Base-by-base conservation (phyloP, 1,140 invertebrate species). In the Aporrectodea caliginosa region DNA sequence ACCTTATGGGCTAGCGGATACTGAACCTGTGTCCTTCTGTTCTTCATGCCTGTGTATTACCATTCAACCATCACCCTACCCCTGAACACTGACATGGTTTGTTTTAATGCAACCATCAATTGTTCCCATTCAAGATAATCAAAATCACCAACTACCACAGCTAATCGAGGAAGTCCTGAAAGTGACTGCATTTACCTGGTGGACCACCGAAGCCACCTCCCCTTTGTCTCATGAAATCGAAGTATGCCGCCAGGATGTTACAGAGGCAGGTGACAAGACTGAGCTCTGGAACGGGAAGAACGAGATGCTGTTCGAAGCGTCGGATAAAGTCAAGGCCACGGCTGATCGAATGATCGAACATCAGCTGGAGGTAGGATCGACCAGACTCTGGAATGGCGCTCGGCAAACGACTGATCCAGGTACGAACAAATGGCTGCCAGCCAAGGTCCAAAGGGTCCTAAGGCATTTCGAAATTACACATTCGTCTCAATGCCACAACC, bases 281-380 rank as follows among this genome's bases (percentile, higher is more conserved):
- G 77, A 86, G 82, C 32, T 86, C 84, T 22, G 86, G 85, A 1
- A 83, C 84, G 0, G 83, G 79, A 16, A 88, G 80, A 73, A 82
- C 81, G 43, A 85, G 85, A 73, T 83, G 83, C 74, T 84, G 82
- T 1, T 79, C 71, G 74, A 85, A 78, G 69, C 84, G 83, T 12
- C 80, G 77, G 31, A 85, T 78, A 82, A 88, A 82, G 33, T 29
- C 69, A 30, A 81, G 35, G 22, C 81, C 81, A 16, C 30, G 58
- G 1, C 6, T 91, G 0, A 94, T 89, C 75, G 91, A 90, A 69
- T 85, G 88, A 0, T 90, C 85, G 83, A 94, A 93, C 1, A 93
- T 84, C 0, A 88, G 84, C 30, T 91, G 84, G 0, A 93, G 84
- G 58, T 91, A 90, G 1, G 89, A 84, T 69, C 83, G 83, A 32